phyloP scores from a whole-genome alignment of 2,113 vertebrate species.

The Mixornis gularis region DNA sequence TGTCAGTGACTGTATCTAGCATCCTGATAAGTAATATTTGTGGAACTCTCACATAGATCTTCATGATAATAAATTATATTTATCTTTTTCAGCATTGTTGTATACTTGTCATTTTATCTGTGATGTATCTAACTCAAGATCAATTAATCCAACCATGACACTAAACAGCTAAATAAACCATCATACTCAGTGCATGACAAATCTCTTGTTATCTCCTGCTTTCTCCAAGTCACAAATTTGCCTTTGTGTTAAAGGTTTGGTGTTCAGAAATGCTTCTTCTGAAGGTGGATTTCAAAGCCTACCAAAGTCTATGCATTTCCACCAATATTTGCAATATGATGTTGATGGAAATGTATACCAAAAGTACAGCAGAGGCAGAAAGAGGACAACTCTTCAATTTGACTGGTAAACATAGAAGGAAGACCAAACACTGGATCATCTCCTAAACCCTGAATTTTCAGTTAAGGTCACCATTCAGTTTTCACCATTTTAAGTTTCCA shows the following conservation, averaged over 20 bases:
- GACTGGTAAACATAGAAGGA: not conserved
- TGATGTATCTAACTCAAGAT: not conserved
- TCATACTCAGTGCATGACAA: not conserved
- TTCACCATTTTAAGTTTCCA: not conserved
- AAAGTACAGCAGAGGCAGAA: not conserved
- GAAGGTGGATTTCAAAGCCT: not conserved
- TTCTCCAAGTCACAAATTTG: not conserved
- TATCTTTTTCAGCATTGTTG: not conserved
- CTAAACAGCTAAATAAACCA: slow-evolving; percentile 5
- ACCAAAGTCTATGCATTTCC: not conserved
- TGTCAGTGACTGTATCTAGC: not conserved
- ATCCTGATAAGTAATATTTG: not conserved
- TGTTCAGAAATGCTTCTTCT: not conserved
- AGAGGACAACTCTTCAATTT: not conserved
- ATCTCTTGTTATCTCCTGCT: not conserved
- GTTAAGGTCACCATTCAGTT: not conserved
- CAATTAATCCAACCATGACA: not conserved
- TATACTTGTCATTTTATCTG: not conserved
- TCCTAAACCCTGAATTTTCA: not conserved
- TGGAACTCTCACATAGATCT: not conserved
- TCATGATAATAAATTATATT: not conserved
- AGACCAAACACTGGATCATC: not conserved
- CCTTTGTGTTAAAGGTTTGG: not conserved
- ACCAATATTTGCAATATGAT: not conserved
- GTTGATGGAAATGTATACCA: not conserved